These are phyloP conservation scores for Lerema accius DNA, from an alignment of 1,140 invertebrate genomes.

Conservation along the genomic window DNA sequence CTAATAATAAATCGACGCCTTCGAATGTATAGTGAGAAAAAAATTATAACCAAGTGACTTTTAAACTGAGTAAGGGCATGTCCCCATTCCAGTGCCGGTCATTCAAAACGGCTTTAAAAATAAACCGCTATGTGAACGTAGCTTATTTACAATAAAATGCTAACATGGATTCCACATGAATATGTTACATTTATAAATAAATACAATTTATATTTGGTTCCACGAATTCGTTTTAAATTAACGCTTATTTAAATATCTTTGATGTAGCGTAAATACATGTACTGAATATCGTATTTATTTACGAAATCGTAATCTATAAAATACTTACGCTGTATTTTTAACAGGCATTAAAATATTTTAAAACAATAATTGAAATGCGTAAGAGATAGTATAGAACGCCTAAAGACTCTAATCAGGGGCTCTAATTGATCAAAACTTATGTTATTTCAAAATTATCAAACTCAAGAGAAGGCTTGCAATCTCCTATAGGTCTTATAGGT, in stretches of 20 bases:
- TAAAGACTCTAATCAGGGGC: no score
- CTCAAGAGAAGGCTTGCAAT: no score
- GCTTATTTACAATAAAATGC: constrained; percentile 8
- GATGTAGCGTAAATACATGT: not conserved
- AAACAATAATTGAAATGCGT: no score
- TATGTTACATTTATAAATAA: not conserved
- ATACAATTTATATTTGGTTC: not conserved
- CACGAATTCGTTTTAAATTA: not conserved
- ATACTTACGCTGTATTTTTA: no score
- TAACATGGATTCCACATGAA: not conserved
- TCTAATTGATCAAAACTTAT: no score
- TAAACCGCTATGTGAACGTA: not conserved
- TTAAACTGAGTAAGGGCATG: not conserved
- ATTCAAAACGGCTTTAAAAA: constrained; percentile 8
- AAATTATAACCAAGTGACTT: not conserved
- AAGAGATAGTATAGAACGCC: no score
- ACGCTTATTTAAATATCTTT: not conserved
- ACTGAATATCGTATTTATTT: no score
- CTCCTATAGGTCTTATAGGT: no score
- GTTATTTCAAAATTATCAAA: no score
- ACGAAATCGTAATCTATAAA: no score
- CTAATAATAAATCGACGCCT: no score
- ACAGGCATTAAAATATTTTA: no score
- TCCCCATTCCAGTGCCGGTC: not conserved
- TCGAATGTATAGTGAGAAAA: not conserved